Conservation (phyloP, 30 jellyfish, hydroid and myxozoan genomes). For the Cassiopea xamachana region DNA sequence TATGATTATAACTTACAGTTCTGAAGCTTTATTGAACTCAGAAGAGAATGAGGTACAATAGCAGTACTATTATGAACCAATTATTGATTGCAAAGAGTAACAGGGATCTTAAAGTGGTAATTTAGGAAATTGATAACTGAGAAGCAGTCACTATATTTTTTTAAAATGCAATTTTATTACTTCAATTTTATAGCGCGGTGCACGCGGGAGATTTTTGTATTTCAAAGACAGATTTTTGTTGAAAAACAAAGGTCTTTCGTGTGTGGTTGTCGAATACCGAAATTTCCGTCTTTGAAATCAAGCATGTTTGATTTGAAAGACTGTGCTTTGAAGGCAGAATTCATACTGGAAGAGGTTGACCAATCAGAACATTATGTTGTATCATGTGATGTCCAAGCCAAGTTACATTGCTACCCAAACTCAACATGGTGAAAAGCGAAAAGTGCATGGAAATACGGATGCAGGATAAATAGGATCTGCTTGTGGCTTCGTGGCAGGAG, state of each 20-base stretch:
- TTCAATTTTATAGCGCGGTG: neutral
- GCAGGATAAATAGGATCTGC: constrained; percentile 17
- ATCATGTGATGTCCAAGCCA: neutral
- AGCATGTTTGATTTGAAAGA: neutral
- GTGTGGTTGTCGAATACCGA: constrained; percentile 2
- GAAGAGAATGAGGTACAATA: no score
- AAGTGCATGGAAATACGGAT: neutral
- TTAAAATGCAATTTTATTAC: no score
- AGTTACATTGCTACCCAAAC: neutral
- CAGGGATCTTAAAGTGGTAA: no score
- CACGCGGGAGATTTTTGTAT: neutral
- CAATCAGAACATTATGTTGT: neutral
- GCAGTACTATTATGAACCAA: no score
- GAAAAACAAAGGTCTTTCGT: neutral
- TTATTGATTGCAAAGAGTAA: no score
- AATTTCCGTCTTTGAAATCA: neutral
- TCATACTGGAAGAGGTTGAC: neutral
- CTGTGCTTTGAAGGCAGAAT: neutral
- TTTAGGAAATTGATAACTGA: no score
- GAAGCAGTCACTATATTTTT: no score
- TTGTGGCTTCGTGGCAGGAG: constrained; percentile 12
- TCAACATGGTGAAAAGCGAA: neutral
- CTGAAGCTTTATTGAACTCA: no score
- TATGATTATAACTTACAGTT: no score
- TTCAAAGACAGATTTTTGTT: neutral